Percentiles rank a stretch among this genome's conserved stretches.
Evolutionary conservation across 2,113 vertebrate genomes (phyloP).

Genomic region (Grallaria varia): DNA sequence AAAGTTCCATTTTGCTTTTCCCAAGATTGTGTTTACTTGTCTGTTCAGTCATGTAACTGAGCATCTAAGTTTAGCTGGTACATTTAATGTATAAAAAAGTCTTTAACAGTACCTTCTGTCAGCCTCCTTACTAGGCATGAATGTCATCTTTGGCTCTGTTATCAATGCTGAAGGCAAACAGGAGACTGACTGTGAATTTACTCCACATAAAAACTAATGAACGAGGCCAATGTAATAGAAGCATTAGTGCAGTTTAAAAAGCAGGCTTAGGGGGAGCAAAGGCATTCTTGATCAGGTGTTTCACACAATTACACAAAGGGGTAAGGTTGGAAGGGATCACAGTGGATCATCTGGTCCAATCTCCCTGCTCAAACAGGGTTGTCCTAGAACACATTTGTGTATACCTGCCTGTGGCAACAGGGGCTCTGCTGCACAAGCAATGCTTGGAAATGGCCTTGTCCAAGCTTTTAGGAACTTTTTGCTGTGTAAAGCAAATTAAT

Average conservation of each 20-base stretch:
- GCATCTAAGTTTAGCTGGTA: slow-evolving; percentile 27
- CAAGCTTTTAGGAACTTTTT: not conserved
- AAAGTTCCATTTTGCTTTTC: slow-evolving; percentile 15
- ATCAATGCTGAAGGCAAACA: not conserved
- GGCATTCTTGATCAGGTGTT: not conserved
- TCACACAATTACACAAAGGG: not conserved
- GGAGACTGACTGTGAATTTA: not conserved
- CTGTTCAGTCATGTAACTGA: not conserved
- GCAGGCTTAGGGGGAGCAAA: not conserved
- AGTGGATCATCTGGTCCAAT: not conserved
- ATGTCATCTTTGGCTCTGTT: not conserved
- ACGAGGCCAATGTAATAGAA: not conserved
- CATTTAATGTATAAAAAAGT: not conserved
- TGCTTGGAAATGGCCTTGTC: not conserved
- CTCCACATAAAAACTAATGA: not conserved
- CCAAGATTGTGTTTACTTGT: not conserved
- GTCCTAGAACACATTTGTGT: not conserved
- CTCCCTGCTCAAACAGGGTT: not conserved
- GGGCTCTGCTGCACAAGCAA: not conserved
- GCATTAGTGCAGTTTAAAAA: not conserved
- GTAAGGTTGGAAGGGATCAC: not conserved
- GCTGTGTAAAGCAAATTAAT: not conserved
- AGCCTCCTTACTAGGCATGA: not conserved
- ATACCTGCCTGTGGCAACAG: not conserved
- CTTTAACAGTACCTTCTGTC: not conserved